A percentile compares a stretch with the other conserved stretches of the same genome.
phyloP scores from a whole-genome alignment of 2,888 invertebrate species.

The Lasioglossum calceatum region DNA sequence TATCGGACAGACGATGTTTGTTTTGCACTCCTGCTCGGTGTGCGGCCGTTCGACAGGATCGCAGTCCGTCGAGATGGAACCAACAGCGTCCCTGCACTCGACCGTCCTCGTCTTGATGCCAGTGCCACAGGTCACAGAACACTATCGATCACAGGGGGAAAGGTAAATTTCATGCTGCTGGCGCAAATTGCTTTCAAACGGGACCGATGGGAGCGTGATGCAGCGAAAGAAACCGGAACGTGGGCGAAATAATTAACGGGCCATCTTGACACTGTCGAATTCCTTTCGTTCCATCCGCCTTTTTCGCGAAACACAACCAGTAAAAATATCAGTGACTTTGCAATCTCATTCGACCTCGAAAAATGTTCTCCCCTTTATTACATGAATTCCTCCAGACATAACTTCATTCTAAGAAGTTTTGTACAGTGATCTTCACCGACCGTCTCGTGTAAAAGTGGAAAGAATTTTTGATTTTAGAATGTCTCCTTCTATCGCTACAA shows the following conservation, averaged over 20 bases:
- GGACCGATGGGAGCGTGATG: background rate
- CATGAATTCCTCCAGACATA: background rate
- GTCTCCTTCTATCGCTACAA: background rate
- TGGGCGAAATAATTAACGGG: constrained; percentile 13
- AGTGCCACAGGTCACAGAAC: constrained; percentile 96
- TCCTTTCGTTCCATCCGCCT: background rate
- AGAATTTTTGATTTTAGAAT: background rate
- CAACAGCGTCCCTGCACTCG: constrained; percentile 89
- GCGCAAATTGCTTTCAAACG: constrained; percentile 8
- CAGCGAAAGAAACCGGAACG: background rate
- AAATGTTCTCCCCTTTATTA: background rate
- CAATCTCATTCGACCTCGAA: background rate
- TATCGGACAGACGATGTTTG: constrained; percentile 89
- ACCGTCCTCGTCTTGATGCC: constrained; percentile 93
- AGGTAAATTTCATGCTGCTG: constrained; percentile 20
- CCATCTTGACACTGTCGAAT: background rate
- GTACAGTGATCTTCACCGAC: background rate
- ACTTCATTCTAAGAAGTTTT: background rate
- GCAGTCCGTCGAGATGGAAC: constrained; percentile 86
- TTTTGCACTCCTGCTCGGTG: constrained; percentile 90
- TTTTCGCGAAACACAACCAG: too few species aligned
- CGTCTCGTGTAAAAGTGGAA: background rate
- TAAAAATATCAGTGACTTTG: background rate
- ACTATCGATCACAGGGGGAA: constrained; percentile 86
- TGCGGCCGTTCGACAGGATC: constrained; percentile 89